These are phyloP conservation scores for Vimba vimba DNA, from an alignment of 2,113 vertebrate species.

Conservation along the genomic window DNA sequence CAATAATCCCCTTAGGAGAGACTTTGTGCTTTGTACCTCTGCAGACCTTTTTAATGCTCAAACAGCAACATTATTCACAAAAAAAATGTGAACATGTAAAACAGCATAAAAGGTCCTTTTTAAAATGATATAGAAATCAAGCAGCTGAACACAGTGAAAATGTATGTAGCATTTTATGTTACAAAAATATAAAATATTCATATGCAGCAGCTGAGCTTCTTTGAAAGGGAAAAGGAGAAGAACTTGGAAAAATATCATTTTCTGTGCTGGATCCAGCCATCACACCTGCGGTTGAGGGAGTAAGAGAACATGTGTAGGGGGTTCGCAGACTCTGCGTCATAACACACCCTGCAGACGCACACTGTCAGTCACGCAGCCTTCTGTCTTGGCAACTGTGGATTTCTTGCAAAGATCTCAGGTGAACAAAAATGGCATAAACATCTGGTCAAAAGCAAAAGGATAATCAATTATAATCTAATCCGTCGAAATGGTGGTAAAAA, in stretches of 20 bases:
- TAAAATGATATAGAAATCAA: neutral
- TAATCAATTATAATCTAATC: neutral
- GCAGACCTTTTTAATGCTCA: too few species aligned
- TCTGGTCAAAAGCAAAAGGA: conserved; percentile 19
- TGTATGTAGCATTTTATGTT: neutral
- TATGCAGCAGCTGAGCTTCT: neutral
- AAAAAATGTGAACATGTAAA: too few species aligned
- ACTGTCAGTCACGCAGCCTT: conserved; percentile 42
- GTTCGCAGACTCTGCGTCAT: conserved; percentile 44
- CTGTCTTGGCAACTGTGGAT: conserved; percentile 3
- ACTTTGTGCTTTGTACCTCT: too few species aligned
- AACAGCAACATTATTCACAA: too few species aligned
- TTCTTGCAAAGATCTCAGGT: conserved; percentile 15
- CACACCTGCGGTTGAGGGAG: conserved; percentile 36
- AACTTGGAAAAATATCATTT: neutral
- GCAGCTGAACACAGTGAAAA: neutral
- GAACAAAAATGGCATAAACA: conserved; percentile 25
- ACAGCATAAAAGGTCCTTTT: too few species aligned
- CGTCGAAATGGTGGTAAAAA: neutral
- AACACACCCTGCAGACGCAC: conserved; percentile 34
- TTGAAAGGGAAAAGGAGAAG: neutral
- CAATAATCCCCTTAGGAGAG: too few species aligned
- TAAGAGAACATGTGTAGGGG: conserved; percentile 48
- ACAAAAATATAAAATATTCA: neutral
- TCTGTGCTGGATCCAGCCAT: neutral